Conservation (phyloP, 2,797 vertebrate species). For the Acipenser oxyrinchus region DNA sequence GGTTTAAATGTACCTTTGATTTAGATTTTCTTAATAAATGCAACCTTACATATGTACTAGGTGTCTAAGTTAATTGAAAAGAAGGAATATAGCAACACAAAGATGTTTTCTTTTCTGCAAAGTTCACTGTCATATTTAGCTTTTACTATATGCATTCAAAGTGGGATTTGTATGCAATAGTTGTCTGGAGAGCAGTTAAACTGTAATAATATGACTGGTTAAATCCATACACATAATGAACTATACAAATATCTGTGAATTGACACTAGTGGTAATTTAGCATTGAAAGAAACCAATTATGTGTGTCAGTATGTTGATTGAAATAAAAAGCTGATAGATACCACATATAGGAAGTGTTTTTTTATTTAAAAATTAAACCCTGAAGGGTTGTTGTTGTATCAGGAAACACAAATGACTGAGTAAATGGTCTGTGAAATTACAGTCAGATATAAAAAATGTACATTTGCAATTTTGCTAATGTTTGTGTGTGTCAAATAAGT, state of each 20-base stretch:
- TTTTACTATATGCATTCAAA: no score
- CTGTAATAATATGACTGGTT: no score
- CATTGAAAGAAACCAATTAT: conserved; percentile 3
- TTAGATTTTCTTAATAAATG: no score
- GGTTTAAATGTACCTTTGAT: no score
- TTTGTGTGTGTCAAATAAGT: conserved; percentile 27
- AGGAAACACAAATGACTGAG: conserved; percentile 9
- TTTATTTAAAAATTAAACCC: conserved; percentile 4
- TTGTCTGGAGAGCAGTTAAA: no score
- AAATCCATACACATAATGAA: no score
- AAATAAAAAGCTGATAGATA: neutral
- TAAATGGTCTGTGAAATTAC: conserved; percentile 17
- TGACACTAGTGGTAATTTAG: neutral
- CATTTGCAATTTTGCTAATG: conserved; percentile 25
- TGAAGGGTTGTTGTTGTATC: conserved; percentile 1
- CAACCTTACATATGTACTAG: no score
- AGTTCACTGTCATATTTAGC: no score
- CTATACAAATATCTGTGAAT: neutral
- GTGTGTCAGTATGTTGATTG: neutral
- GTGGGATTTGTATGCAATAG: no score
- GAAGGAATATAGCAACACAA: no score
- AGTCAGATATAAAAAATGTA: conserved; percentile 11
- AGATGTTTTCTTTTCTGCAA: no score
- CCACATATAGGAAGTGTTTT: neutral
- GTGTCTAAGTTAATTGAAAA: no score